These are phyloP conservation scores for Nephrocerus scutellatus DNA, from an alignment of 2,888 invertebrate genomes.

Conservation along the genomic window DNA sequence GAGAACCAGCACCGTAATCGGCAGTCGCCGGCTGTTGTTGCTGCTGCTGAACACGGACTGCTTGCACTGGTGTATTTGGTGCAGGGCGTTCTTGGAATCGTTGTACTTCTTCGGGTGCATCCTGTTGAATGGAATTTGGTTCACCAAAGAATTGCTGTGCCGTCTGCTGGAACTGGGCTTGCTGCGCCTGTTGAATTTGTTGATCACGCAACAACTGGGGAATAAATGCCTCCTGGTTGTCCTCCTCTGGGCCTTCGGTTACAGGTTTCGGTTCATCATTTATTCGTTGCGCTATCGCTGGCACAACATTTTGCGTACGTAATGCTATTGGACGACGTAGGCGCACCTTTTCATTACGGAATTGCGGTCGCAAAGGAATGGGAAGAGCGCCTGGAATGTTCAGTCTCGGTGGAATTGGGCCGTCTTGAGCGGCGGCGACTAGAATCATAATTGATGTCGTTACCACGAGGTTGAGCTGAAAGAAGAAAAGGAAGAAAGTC, in stretches of 20 bases:
- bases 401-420: slow-evolving; percentile 58
- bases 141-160: slow-evolving; percentile 38
- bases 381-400: slow-evolving; percentile 59
- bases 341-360: slow-evolving; percentile 37
- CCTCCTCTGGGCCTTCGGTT: slow-evolving; percentile 62
- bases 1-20: slow-evolving; percentile 33
- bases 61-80: slow-evolving; percentile 23
- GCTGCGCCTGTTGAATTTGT: slow-evolving; percentile 43
- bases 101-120: slow-evolving; percentile 44
- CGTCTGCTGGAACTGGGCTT: slow-evolving; percentile 37
- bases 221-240: slow-evolving; percentile 51
- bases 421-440: slow-evolving; percentile 49
- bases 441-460: slow-evolving; percentile 18
- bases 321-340: slow-evolving; percentile 48
- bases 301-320: slow-evolving; percentile 50
- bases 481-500: slow-evolving; percentile 11
- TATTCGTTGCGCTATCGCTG: slow-evolving; percentile 41
- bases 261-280: slow-evolving; percentile 56
- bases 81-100: slow-evolving; percentile 31
- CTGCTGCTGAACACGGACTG: slow-evolving; percentile 40
- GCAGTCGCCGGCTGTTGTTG: slow-evolving; percentile 34
- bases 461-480: slow-evolving; percentile 22
- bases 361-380: slow-evolving; percentile 40
- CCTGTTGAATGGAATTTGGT: slow-evolving; percentile 43
- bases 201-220: slow-evolving; percentile 46